Evolutionary conservation across 2,113 vertebrate species (phyloP).

Genomic region (Martes martes): DNA sequence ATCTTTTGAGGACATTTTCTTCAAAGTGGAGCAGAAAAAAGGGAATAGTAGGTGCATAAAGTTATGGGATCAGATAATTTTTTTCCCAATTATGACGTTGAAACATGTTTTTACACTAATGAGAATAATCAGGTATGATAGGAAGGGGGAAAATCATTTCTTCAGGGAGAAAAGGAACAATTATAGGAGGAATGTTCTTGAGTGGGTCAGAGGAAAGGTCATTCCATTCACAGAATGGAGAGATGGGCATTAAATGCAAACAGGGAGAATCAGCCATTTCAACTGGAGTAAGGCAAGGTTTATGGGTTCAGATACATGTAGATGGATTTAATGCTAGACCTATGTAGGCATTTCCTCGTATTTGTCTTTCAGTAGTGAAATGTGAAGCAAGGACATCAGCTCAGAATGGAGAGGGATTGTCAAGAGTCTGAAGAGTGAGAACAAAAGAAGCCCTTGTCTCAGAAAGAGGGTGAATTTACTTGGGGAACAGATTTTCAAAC

Average conservation of each 20-base stretch:
- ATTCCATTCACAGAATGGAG: background rate
- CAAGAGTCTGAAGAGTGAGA: background rate
- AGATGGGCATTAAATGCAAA: background rate
- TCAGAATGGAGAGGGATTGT: background rate
- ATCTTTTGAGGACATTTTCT: background rate
- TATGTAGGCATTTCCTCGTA: background rate
- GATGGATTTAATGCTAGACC: background rate
- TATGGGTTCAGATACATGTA: background rate
- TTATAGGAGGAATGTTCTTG: background rate
- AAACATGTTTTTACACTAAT: background rate
- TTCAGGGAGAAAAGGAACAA: background rate
- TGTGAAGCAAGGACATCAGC: background rate
- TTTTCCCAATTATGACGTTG: background rate
- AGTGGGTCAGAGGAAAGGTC: background rate
- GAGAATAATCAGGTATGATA: background rate
- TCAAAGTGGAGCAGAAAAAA: background rate
- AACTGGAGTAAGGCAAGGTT: background rate
- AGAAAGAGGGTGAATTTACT: background rate
- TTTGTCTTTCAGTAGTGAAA: background rate
- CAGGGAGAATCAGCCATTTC: background rate
- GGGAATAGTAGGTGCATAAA: background rate
- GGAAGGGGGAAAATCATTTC: background rate
- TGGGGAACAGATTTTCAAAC: background rate
- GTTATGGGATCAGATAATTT: background rate
- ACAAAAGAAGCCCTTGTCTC: background rate